These are phyloP conservation scores for Tiphia femorata DNA, from an alignment of 2,888 invertebrate species.

Conservation along the genomic window DNA sequence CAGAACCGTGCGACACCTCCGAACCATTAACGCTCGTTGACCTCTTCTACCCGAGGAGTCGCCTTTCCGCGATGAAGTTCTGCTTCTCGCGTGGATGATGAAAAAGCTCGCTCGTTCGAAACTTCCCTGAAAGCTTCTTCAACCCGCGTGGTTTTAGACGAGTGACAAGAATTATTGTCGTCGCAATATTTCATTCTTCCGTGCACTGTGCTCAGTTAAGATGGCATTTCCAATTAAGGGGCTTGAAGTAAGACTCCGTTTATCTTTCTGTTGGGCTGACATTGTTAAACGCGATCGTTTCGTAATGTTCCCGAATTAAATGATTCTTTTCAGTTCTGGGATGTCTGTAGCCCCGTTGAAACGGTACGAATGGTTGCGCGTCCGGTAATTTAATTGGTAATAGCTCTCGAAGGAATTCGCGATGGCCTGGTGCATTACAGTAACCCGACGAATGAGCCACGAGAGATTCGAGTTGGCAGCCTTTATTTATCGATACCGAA, in stretches of 20 bases:
- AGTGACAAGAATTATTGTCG: no score
- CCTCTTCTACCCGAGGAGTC: conserved; percentile 9
- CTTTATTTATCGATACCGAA: conserved; percentile 47
- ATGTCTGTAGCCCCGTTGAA: background rate
- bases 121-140: conserved; percentile 4
- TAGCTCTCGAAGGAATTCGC: conserved; percentile 30
- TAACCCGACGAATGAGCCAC: conserved; percentile 53
- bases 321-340: no score
- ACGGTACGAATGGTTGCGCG: conserved; percentile 13
- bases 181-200: no score
- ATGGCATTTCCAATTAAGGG: no score
- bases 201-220: no score
- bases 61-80: conserved; percentile 24
- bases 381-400: conserved; percentile 51
- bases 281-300: no score
- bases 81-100: background rate
- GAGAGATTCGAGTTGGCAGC: conserved; percentile 32
- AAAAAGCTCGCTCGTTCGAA: conserved; percentile 4
- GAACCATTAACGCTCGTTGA: conserved; percentile 25
- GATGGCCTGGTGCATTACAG: conserved; percentile 43
- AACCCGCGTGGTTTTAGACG: no score
- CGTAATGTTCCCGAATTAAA: no score
- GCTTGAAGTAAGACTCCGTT: no score
- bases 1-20: conserved; percentile 20
- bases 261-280: no score